Evolutionary conservation across 2,797 vertebrate species (phyloP).

Genomic region (Hoplostethus atlanticus): DNA sequence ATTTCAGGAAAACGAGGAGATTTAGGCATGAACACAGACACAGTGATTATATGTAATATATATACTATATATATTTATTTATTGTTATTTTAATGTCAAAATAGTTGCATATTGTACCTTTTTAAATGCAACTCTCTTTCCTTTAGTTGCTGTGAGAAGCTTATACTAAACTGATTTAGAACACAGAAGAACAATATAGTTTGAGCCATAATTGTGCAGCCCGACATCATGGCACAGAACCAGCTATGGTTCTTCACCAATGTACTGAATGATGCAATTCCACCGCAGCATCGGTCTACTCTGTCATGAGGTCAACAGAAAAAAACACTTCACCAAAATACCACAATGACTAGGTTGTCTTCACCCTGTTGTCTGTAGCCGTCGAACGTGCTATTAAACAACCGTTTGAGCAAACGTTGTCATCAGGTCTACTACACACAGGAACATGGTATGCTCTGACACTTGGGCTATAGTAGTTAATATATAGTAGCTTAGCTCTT

Average conservation of each 20-base stretch:
- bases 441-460: not conserved
- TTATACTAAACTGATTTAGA: too few species aligned
- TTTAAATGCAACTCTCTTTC: too few species aligned
- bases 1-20: too few species aligned
- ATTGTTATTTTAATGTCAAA: too few species aligned
- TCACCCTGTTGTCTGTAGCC: not conserved
- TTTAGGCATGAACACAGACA: too few species aligned
- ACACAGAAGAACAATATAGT: not conserved
- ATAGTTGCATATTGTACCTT: too few species aligned
- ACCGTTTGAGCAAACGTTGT: not conserved
- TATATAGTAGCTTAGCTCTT: not conserved
- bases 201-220: not conserved
- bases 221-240: not conserved
- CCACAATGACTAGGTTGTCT: constrained; percentile 11
- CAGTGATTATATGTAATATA: too few species aligned
- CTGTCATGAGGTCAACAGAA: not conserved
- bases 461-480: not conserved
- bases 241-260: not conserved
- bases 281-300: not conserved
- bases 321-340: not conserved
- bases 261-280: not conserved
- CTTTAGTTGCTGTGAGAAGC: too few species aligned
- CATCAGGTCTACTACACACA: not conserved
- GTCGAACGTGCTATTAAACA: not conserved
- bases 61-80: too few species aligned